Base-by-base conservation (phyloP, 1,140 invertebrate genomes). In the Brachystomella parvula region DNA sequence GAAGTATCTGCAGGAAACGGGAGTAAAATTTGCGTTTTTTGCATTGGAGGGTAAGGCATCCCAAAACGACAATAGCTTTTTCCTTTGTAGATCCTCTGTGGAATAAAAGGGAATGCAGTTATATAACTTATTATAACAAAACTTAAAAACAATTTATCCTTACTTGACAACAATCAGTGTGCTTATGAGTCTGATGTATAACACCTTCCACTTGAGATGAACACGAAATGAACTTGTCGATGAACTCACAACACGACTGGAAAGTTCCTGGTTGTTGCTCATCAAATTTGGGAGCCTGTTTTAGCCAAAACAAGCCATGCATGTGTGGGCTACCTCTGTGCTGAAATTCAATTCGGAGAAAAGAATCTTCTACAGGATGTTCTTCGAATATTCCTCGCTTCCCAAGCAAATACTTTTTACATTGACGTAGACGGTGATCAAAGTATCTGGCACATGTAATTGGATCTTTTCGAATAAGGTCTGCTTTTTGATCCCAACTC, bases 231-330 rank as follows among this genome's bases (percentile, higher is more conserved):
- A 12, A 31, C 28, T 19, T 9, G 30, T 60, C 58, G 24, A 60
- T 60, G 58, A 60, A 60, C 9, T 3, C 32, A 28, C 15, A 21
- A 30, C 24, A 26, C 6, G 6, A 9, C 31, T 60, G 24, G 3
- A 9, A 3, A 26, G 58, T 9, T 3, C 3, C 31, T 15, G 6
- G 28, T 15, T 26, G 9, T 12, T 15, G 3, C 24, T 33, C 6
- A 28, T 9, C 30, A 33, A 9, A 60, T 19, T 12, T 33, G 15
- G 58, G 58, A 60, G 58, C 58, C 9, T 60, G 9, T 30, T 26
- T 12, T 19, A 60, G 58, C 58, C 58, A 60, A 3, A 21, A 32
- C 32, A 60, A 33, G 28, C 58, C 24, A 33, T 60, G 58, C 6
- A 21, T 30, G 24, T 60, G 58, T 29, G 58, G 28, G 15, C 15